A percentile compares a stretch with the other conserved stretches of the same genome.
These are phyloP conservation scores for Drosophila pullipes DNA, from an alignment of 2,888 invertebrate species.

Conservation along the genomic window DNA sequence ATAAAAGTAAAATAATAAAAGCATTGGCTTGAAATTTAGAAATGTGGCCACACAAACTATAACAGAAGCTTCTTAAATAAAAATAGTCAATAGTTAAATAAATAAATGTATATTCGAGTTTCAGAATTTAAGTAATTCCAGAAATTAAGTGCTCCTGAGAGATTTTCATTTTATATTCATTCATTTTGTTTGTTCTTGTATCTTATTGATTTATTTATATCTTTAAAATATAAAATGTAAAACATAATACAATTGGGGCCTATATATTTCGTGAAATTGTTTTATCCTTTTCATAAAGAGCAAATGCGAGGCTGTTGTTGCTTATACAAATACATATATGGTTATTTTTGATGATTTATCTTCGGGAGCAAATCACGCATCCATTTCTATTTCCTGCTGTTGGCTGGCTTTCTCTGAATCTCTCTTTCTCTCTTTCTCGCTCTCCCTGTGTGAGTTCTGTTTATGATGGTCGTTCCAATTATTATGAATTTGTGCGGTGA, in stretches of 20 bases:
- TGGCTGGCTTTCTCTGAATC: background rate
- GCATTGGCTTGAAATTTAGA: background rate
- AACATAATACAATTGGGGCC: conserved; percentile 8
- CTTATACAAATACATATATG: background rate
- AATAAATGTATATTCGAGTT: background rate
- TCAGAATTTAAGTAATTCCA: background rate
- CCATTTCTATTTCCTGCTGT: conserved; percentile 46
- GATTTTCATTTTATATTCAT: background rate
- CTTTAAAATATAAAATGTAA: background rate
- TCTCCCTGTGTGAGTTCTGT: conserved; percentile 9
- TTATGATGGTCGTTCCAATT: conserved; percentile 45
- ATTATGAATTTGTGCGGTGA: conserved; percentile 52
- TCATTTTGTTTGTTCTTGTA: background rate
- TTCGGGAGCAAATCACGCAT: conserved; percentile 31
- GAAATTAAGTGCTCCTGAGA: background rate
- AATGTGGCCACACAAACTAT: background rate
- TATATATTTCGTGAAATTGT: background rate
- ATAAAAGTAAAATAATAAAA: background rate
- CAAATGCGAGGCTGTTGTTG: conserved; percentile 4
- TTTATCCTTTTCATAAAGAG: background rate
- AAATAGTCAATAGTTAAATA: background rate
- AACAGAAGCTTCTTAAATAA: background rate
- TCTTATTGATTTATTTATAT: conserved; percentile 1
- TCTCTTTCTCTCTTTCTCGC: background rate
- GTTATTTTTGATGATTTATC: conserved; percentile 23